Evolutionary conservation across 92 coral and sea anemone genomes (phyloP), one percentile per base, ranked within the genome.

Genomic region (Virgularia gustaviana): DNA sequence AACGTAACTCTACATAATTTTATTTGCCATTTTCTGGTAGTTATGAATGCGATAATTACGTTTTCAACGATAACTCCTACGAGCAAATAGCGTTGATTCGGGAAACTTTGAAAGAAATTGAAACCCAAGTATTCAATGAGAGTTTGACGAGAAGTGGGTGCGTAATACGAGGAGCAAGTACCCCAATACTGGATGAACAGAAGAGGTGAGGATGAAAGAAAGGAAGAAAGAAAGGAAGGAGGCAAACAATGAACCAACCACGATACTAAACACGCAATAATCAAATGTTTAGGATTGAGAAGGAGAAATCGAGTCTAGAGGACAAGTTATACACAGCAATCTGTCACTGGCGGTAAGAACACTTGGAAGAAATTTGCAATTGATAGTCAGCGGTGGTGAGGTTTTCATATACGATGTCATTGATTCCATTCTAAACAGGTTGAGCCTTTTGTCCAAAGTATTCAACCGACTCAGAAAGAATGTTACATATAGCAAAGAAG

Each of bases 81-180:
- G 75, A 47, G 34, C 60, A 68, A 34, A 27, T 68, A 68, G 61
- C 75, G 6, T 33, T 68, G 36, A 25, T 68, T 29, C 41, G 75
- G 20, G 75, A 68, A 27, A 68, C 61, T 9, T 68, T 68, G 31
- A 68, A 30, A 49, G 75, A 68, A 33, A 68, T 68, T 43, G 75
- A 68, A 16, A 68, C 75, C n/a, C 75, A 68, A 49, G 29, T 49
- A 3, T 68, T 68, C 25, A 68, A 49, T 49, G 75, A 68, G 52
- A 68, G 75, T 34, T 24, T 68, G n/a, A 68, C 75, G n/a, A 68
- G 75, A 51, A 68, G 75, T 68, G 75, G 75, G 24, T 49, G 61
- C 33, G n/a, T 68, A 15, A 68, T 68, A 12, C 38, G 61, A 13
- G 55, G 55, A 28, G 58, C 75, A 11, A 68, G 75, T 30, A 49